phyloP scores from a whole-genome alignment of 2,797 vertebrate species.

The Remorina albescens region DNA sequence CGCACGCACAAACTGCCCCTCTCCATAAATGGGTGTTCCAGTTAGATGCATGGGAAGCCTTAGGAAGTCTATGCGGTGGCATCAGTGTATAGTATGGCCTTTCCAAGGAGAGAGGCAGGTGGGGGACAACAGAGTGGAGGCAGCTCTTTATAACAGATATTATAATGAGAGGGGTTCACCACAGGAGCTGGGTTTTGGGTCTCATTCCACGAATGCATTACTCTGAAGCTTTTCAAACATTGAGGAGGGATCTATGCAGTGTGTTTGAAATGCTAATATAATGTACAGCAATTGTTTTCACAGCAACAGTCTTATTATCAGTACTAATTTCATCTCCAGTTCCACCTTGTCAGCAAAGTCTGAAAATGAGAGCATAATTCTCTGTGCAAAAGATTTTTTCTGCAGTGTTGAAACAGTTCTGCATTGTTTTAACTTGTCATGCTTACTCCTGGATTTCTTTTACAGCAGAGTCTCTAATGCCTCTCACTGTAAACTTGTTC shows the following conservation, averaged over 20 bases:
- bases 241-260: constrained; percentile 31
- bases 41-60: constrained; percentile 55
- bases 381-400: constrained; percentile 36
- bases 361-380: constrained; percentile 22
- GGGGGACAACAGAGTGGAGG: constrained; percentile 55
- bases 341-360: constrained; percentile 30
- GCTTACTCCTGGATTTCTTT: constrained; percentile 58
- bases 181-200: constrained; percentile 32
- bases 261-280: constrained; percentile 61
- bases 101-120: constrained; percentile 72
- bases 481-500: constrained; percentile 65
- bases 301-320: constrained; percentile 23
- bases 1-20: constrained; percentile 25
- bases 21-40: constrained; percentile 51
- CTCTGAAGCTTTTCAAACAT: constrained; percentile 44
- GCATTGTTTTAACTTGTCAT: constrained; percentile 60
- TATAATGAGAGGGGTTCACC: constrained; percentile 38
- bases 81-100: constrained; percentile 64
- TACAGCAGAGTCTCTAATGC: constrained; percentile 22
- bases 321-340: constrained; percentile 19
- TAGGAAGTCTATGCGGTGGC: constrained; percentile 64
- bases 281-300: constrained; percentile 43
- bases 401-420: constrained; percentile 39
- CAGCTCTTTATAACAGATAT: constrained; percentile 45
- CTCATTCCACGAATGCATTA: constrained; percentile 44